phyloP scores from a whole-genome alignment of 2,797 vertebrate species.

The Chelmon rostratus region DNA sequence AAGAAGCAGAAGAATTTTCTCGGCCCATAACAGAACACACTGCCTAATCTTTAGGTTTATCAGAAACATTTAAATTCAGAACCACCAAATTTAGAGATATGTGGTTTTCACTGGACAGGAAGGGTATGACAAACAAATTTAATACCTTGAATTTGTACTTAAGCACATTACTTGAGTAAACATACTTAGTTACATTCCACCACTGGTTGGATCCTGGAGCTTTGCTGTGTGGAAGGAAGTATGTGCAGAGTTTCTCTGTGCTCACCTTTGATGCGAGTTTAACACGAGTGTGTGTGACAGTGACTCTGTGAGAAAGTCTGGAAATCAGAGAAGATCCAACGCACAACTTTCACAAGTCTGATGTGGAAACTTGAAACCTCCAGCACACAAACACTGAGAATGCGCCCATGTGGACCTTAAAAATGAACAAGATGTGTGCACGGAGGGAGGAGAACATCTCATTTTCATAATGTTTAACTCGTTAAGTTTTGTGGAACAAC shows the following conservation, averaged over 20 bases:
- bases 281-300: background rate
- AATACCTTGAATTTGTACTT: too few species aligned
- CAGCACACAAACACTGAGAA: too few species aligned
- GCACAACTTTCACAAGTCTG: background rate
- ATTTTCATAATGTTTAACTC: background rate
- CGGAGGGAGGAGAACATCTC: background rate
- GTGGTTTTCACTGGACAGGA: too few species aligned
- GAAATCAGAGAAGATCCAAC: background rate
- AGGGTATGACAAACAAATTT: too few species aligned
- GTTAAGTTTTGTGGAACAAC: background rate
- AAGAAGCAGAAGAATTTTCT: too few species aligned
- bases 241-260: background rate
- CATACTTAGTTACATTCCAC: too few species aligned
- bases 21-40: too few species aligned
- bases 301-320: background rate
- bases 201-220: background rate
- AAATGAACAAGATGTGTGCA: background rate
- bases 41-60: too few species aligned
- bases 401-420: background rate
- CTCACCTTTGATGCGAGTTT: background rate
- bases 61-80: background rate
- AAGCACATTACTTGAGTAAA: too few species aligned
- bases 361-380: too few species aligned
- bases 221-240: background rate
- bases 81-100: too few species aligned